Evolutionary conservation across 2,797 vertebrate species (phyloP), one percentile per base, ranked within the genome.

Genomic region (Monodelphis domestica): DNA sequence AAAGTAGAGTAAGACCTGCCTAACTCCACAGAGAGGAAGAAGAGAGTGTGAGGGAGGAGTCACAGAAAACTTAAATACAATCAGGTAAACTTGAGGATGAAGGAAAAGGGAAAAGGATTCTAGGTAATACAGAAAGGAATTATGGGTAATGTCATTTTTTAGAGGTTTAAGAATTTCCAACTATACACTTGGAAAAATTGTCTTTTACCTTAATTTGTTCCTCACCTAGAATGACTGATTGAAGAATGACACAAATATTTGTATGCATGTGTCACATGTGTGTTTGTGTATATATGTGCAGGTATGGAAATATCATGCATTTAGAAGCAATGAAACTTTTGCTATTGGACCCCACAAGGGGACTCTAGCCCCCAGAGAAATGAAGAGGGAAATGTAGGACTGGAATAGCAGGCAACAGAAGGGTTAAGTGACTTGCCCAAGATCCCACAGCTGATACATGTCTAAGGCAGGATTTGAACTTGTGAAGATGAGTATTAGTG

Each of bases 151-250:
- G n/a, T n/a, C n/a, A n/a, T n/a, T n/a, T n/a, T n/a, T n/a, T n/a
- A n/a, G n/a, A n/a, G n/a, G n/a, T n/a, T n/a, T n/a, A n/a, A n/a
- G n/a, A n/a, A n/a, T n/a, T n/a, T n/a, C n/a, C n/a, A n/a, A n/a
- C n/a, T n/a, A n/a, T n/a, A n/a, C n/a, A n/a, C n/a, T n/a, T 59
- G 12, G 96, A 93, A 94, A 91, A 91, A 96, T 78, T 91, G 53
- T 90, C 54, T 97, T 96, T 96, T 92, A 95, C 94, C 90, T 97
- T 96, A 91, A 38, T 93, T 5, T 38, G 51, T 84, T 51, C 50
- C 50, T 56, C 59, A 4, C 21, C 2, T 15, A 56, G 51, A 33
- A 53, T 0, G 15, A 78, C 3, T 29, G 14, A 14, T 45, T 57
- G 87, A 54, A 38, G 91, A 28, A 7, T 52, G 53, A 52, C 91